These are phyloP conservation scores for Maconellicoccus hirsutus DNA, from an alignment of 1,140 invertebrate species.

Conservation along the genomic window DNA sequence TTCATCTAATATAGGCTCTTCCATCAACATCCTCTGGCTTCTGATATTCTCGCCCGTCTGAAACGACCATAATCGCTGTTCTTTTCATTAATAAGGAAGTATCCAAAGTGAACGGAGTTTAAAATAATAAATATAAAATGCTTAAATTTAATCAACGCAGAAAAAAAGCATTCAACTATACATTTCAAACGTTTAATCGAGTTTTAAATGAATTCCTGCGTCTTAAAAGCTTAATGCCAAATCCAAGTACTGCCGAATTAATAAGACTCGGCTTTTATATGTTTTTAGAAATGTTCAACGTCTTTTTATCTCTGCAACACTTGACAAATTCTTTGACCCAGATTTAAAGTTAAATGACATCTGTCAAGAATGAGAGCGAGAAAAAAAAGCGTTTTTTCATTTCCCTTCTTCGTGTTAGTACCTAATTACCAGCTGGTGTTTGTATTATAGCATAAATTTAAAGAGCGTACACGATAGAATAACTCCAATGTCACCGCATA, in stretches of 20 bases:
- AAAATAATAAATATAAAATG: neutral
- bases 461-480: too few species aligned
- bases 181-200: neutral
- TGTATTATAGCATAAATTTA: neutral
- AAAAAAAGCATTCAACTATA: neutral
- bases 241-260: neutral
- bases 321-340: neutral
- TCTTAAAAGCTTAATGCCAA: neutral
- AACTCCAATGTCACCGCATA: neutral
- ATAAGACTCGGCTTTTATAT: neutral
- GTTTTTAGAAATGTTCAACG: neutral
- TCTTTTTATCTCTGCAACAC: neutral
- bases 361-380: neutral
- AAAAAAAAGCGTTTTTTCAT: neutral
- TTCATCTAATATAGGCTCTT: conserved; percentile 22
- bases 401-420: neutral
- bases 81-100: conserved; percentile 27
- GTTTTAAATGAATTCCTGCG: neutral
- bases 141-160: neutral
- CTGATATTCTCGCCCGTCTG: conserved; percentile 31
- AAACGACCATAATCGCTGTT: conserved; percentile 40
- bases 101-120: neutral
- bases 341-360: conserved; percentile 6
- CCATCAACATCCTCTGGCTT: conserved; percentile 31
- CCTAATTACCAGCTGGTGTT: neutral